Percentiles rank a stretch among this genome's conserved stretches.
phyloP scores from a whole-genome alignment of 1,140 invertebrate species.

The Pentalonia nigronervosa region DNA sequence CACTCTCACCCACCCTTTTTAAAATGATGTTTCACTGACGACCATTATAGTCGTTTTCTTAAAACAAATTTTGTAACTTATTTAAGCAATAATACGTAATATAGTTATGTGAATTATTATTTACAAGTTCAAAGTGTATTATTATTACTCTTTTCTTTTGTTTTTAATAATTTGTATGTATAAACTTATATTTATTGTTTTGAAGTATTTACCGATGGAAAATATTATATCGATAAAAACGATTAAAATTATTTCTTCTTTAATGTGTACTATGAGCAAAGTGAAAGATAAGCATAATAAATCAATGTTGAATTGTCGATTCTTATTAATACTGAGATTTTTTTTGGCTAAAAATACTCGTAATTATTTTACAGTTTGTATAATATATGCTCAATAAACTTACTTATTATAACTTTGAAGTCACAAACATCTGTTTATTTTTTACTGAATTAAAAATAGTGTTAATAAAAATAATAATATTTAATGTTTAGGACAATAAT shows the following conservation, averaged over 20 bases:
- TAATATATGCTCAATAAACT: not conserved
- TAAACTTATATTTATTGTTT: not conserved
- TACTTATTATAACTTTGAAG: not conserved
- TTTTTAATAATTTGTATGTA: not conserved
- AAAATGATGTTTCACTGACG: not conserved
- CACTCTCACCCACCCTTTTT: not conserved
- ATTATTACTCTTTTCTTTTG: not conserved
- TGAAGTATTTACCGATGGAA: not conserved
- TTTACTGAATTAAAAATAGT: not conserved
- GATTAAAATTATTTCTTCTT: not conserved
- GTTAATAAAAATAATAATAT: no score
- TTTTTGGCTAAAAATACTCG: not conserved
- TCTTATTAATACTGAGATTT: not conserved
- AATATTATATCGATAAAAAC: not conserved
- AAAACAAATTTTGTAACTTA: constrained; percentile 2
- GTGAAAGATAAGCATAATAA: not conserved
- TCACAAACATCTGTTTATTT: not conserved
- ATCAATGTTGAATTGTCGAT: not conserved
- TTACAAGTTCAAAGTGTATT: not conserved
- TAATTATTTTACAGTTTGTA: not conserved
- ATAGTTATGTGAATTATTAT: not conserved
- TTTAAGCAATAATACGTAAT: not conserved
- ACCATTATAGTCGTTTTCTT: not conserved
- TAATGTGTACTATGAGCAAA: not conserved
- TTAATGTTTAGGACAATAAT: not conserved